Evolutionary conservation across 2,888 invertebrate genomes (phyloP).

Genomic region (Polietes domitor): DNA sequence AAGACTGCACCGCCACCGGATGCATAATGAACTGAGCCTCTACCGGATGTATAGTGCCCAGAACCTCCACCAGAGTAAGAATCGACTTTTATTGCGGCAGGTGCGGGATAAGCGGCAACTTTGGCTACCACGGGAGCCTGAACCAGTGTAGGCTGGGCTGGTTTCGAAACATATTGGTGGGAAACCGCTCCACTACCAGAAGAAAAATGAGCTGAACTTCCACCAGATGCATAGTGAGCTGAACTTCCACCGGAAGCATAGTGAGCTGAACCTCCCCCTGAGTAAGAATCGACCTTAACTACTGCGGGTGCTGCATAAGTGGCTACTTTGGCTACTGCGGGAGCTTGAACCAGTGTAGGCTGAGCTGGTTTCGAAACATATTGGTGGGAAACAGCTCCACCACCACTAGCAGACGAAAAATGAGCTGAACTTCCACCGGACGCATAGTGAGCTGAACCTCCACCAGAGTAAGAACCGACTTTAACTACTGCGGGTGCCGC

Average conservation of each 20-base stretch:
- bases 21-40: slow-evolving; percentile 36
- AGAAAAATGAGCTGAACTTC: slow-evolving; percentile 69
- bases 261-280: slow-evolving; percentile 66
- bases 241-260: slow-evolving; percentile 53
- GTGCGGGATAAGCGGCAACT: slow-evolving; percentile 59
- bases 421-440: slow-evolving; percentile 55
- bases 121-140: slow-evolving; percentile 55
- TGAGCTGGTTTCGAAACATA: slow-evolving; percentile 73
- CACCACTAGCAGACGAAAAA: slow-evolving; percentile 56
- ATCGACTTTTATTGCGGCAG: slow-evolving; percentile 68
- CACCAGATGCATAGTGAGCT: slow-evolving; percentile 65
- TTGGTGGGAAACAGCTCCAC: slow-evolving; percentile 71
- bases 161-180: slow-evolving; percentile 72
- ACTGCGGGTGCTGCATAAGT: slow-evolving; percentile 67
- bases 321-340: slow-evolving; percentile 69
- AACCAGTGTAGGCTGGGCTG: slow-evolving; percentile 72
- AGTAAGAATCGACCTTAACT: slow-evolving; percentile 52
- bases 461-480: slow-evolving; percentile 56
- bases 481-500: slow-evolving; percentile 68
- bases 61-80: slow-evolving; percentile 17
- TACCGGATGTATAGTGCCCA: no score
- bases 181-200: slow-evolving; percentile 36
- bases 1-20: slow-evolving; percentile 58
- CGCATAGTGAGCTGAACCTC: slow-evolving; percentile 41
- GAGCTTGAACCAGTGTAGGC: slow-evolving; percentile 66